Evolutionary conservation across 2,888 invertebrate species (phyloP), one percentile per base, ranked within the genome.

Genomic region (Sipha maydis): DNA sequence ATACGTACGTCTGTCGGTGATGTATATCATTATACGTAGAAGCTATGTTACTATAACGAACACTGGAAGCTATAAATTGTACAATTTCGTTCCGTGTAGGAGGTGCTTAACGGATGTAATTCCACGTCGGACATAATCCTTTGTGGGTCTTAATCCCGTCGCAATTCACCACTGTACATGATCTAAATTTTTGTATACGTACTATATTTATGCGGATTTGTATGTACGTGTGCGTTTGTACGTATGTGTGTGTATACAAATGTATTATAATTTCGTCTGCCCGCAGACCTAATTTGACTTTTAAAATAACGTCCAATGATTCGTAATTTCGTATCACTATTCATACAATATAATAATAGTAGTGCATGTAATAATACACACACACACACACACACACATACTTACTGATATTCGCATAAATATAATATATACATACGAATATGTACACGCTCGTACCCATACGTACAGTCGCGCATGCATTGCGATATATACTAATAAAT

Each of bases 281-380:
- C n/a, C 69, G 78, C 28, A 41, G 75, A 86, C 86, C 78, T 86
- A 71, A 86, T 86, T 86, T 86, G 86, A 86, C 79, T 86, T 86
- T 86, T 80, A 80, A 86, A 86, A 86, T 73, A 79, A 86, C 54
- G 78, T 54, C 85, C 3, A n/a, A 78, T n/a, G 69, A 71, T 69
- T 79, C 78, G 25, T 21, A 61, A 19, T n/a, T 67, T 67, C 38
- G 67, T 67, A 61, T 38, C 67, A 11, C 5, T n/a, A 34, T 48
- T 48, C 14, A 48, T 19, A 38, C 21, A 1, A 75, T 75, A 76
- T n/a, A 76, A n/a, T 17, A 48, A 48, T 48, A 48, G 48, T 48
- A 48, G 3, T 41, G 41, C 41, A 11, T 41, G 11, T 41, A 41
- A 41, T 41, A 41, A 41, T 14, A 48, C 3, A 14, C 48, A 48